Percentiles rank a stretch among this genome's conserved stretches.
phyloP scores from a whole-genome alignment of 2,888 invertebrate genomes.

The Marronus borbonicus region DNA sequence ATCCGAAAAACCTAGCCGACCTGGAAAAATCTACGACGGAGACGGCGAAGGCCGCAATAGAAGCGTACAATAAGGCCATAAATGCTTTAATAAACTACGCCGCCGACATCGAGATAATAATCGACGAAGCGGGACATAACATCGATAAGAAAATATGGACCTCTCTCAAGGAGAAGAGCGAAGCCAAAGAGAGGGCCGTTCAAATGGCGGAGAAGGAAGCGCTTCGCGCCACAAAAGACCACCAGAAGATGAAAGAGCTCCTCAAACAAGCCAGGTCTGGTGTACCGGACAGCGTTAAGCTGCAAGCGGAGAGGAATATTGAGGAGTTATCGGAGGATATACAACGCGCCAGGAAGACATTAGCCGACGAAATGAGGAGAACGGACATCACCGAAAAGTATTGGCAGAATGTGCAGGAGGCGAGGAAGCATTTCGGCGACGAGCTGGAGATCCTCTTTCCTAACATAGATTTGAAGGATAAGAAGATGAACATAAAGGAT shows the following conservation, averaged over 20 bases:
- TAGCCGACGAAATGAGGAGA: conserved; percentile 73
- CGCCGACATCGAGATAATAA: conserved; percentile 72
- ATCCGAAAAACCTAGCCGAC: conserved; percentile 71
- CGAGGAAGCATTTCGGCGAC: conserved; percentile 76
- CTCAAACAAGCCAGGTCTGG: conserved; percentile 69
- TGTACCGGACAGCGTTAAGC: conserved; percentile 69
- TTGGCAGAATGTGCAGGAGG: conserved; percentile 83
- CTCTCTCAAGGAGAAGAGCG: conserved; percentile 74
- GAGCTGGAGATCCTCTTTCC: conserved; percentile 83
- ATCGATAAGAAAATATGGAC: conserved; percentile 74
- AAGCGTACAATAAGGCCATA: conserved; percentile 78
- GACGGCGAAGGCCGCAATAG: conserved; percentile 77
- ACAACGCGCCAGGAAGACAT: conserved; percentile 74
- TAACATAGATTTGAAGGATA: conserved; percentile 79
- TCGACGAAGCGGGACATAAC: conserved; percentile 77
- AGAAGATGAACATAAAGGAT: conserved; percentile 75
- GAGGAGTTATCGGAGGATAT: conserved; percentile 74
- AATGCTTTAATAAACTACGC: conserved; percentile 75
- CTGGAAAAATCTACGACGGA: conserved; percentile 74
- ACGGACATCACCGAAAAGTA: conserved; percentile 83
- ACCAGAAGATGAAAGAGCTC: conserved; percentile 68
- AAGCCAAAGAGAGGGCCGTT: conserved; percentile 73
- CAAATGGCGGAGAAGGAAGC: conserved; percentile 76
- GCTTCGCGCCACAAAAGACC: conserved; percentile 65
- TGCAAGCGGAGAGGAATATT: conserved; percentile 74